Percentiles rank a stretch among this genome's conserved stretches.
Conservation (phyloP, 2,888 invertebrate species). For the Napeogenes inachia region DNA sequence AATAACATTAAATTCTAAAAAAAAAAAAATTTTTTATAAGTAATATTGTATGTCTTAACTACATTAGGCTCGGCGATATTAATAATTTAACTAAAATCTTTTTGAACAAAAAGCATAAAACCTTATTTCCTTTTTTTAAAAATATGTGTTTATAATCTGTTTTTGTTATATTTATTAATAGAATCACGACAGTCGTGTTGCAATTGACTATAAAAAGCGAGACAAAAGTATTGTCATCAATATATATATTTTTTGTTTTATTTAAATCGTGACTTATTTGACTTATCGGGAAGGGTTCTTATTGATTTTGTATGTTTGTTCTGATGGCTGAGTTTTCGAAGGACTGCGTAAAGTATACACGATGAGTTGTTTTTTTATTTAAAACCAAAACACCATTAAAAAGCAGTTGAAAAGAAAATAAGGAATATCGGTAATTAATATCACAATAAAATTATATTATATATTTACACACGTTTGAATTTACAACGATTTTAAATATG, state of each 20-base stretch:
- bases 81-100: too few relatives aligned
- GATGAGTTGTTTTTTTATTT: constrained; percentile 17
- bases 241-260: constrained; percentile 51
- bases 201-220: constrained; percentile 3
- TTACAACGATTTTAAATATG: neutral
- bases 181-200: too few relatives aligned
- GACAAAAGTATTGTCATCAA: constrained; percentile 33
- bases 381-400: constrained; percentile 22
- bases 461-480: too few relatives aligned
- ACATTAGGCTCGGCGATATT: too few relatives aligned
- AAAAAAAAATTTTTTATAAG: too few relatives aligned
- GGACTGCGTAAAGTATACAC: constrained; percentile 27
- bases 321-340: constrained; percentile 57
- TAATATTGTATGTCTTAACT: too few relatives aligned
- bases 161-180: too few relatives aligned
- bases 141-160: too few relatives aligned
- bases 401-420: constrained; percentile 9
- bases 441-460: too few relatives aligned
- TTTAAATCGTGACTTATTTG: constrained; percentile 64
- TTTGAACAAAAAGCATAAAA: too few relatives aligned
- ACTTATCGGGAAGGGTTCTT: constrained; percentile 67
- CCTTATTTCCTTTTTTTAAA: too few relatives aligned
- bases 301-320: constrained; percentile 73
- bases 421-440: neutral
- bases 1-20: too few relatives aligned